phyloP scores from a whole-genome alignment of 2,113 vertebrate species.

The Cricetomys ansorgei region DNA sequence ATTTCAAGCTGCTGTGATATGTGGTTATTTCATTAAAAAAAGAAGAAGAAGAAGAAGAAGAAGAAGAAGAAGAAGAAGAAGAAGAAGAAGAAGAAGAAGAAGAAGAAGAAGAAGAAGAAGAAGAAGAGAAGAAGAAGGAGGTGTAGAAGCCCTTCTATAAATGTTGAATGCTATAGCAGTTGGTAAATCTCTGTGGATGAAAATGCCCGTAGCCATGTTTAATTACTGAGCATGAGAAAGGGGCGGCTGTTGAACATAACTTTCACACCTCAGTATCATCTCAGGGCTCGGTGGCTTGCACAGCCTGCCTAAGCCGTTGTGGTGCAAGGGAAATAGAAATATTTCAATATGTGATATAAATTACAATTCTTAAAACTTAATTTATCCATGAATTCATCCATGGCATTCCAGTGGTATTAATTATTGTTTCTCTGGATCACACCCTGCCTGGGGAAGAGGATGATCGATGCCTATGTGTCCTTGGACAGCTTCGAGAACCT shows the following conservation, averaged over 20 bases:
- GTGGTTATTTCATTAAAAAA: constrained; percentile 83
- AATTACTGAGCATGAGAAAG: constrained; percentile 87
- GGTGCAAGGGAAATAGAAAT: constrained; percentile 68
- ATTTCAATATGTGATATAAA: neutral
- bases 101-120: too few relatives aligned
- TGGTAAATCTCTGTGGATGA: constrained; percentile 88
- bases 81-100: too few relatives aligned
- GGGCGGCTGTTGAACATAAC: constrained; percentile 83
- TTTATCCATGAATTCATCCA: constrained; percentile 69
- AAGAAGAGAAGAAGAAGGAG: too few relatives aligned
- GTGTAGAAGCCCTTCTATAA: constrained; percentile 87
- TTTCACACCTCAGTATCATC: constrained; percentile 79
- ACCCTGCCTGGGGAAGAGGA: constrained; percentile 68
- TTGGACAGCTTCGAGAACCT: constrained; percentile 76
- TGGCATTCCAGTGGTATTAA: constrained; percentile 72
- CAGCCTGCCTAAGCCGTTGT: constrained; percentile 66
- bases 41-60: too few relatives aligned
- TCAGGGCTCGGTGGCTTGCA: constrained; percentile 71
- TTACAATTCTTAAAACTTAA: constrained; percentile 66
- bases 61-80: too few relatives aligned
- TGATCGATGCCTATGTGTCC: constrained; percentile 68
- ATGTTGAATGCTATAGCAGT: constrained; percentile 86
- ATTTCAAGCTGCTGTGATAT: constrained; percentile 84
- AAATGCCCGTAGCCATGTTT: constrained; percentile 89
- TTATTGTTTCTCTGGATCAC: constrained; percentile 62